Conservation (phyloP, 1,140 invertebrate genomes). For the Hylaeus volcanicus region DNA sequence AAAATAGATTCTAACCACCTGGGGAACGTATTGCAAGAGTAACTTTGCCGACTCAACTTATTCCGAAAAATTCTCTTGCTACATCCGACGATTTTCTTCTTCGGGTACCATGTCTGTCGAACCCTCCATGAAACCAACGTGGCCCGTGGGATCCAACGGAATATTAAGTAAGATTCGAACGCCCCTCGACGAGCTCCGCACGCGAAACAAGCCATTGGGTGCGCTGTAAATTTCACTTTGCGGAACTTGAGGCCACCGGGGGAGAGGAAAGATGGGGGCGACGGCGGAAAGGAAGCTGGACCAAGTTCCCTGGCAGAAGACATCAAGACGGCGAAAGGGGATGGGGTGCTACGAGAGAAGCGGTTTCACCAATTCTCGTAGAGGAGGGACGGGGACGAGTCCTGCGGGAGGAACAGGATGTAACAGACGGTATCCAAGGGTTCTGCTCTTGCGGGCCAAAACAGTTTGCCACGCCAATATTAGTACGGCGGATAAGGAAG, state of each 20-base stretch:
- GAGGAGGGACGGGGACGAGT: background rate
- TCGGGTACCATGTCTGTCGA: background rate
- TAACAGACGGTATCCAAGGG: conserved; percentile 23
- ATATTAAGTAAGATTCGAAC: conserved; percentile 74
- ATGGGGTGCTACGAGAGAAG: background rate
- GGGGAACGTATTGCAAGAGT: too few relatives aligned
- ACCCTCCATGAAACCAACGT: conserved; percentile 53
- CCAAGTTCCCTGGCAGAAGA: conserved; percentile 34
- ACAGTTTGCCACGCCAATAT: conserved; percentile 74
- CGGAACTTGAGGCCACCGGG: conserved; percentile 65
- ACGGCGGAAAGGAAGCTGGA: conserved; percentile 34
- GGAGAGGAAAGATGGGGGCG: conserved; percentile 28
- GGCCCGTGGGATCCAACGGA: conserved; percentile 65
- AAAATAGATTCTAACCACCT: too few relatives aligned
- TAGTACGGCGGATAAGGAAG: conserved; percentile 59
- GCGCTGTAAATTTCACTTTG: conserved; percentile 77
- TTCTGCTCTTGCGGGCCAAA: conserved; percentile 60
- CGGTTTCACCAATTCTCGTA: conserved; percentile 5
- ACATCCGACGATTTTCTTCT: background rate
- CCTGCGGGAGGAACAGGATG: conserved; percentile 18
- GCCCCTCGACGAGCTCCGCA: conserved; percentile 45
- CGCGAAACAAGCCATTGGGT: conserved; percentile 64
- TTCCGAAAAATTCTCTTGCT: too few relatives aligned
- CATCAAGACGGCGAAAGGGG: background rate
- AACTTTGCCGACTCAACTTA: too few relatives aligned